Base-by-base conservation (phyloP, 2,888 invertebrate genomes). In the Scrobipalpa costella region DNA sequence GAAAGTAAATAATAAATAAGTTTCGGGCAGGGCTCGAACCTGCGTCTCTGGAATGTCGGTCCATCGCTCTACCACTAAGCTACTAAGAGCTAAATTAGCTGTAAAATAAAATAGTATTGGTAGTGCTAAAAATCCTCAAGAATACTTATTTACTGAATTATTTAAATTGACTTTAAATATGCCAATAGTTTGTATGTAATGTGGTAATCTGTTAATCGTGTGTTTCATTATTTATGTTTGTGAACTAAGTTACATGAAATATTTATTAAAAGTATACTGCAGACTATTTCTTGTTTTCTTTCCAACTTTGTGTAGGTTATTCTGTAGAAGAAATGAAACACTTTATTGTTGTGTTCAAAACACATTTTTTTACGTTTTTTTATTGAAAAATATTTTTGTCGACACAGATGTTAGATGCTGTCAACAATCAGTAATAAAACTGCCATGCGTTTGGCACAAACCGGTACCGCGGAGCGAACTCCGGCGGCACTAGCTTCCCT, bases 321-420 rank as follows among this genome's bases (percentile, higher is more conserved):
- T 11, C 11, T 0, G 0, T 38, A 15, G 5, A 33, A 15, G 63
- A 81, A 89, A 83, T 73, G 79, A 90, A 90, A 84, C 74, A 80
- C 80, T 65, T 66, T 68, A 81, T 78, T 90, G 90, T 90, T 89
- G 90, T 91, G 90, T 91, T 91, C 78, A 85, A 88, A 91, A 91
- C 90, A 91, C 90, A 79, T 89, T 90, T 90, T 88, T 89, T 77
- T 76, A 78, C 73, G 77, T 86, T 88, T 84, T 44, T 90, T 91
- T 90, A 90, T 90, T 90, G 88, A 89, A 90, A 90, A 91, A 89
- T 89, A 86, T 85, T 78, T 76, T 33, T 55, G 74, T 81, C 75
- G 86, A 84, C 88, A 85, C 78, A 81, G 90, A 68, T 88, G 88
- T 80, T 86, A 72, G 71, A 78, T 80, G 86, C 80, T 86, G 74